A percentile compares a stretch with the other conserved stretches of the same genome.
Evolutionary conservation across 64 coral and sea anemone species (phyloP).

Genomic region (Pocillopora damicornis): DNA sequence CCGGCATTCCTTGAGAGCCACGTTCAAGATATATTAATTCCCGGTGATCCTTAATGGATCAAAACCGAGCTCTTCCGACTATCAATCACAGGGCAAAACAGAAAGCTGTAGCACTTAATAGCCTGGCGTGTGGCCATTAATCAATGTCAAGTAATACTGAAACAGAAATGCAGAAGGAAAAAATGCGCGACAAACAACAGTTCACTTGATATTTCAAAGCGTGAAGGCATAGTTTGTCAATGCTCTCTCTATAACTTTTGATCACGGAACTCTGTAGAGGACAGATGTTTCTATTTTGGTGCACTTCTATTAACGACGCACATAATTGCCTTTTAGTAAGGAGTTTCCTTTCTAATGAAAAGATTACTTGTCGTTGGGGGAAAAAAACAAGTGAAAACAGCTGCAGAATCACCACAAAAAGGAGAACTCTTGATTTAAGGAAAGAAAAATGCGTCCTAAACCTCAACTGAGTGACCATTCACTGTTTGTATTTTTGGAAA

Average conservation of each 20-base stretch:
- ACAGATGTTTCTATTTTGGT: neutral
- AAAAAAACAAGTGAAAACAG: neutral
- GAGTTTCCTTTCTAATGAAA: neutral
- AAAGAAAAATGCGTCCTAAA: no score
- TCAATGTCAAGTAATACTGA: neutral
- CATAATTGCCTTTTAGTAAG: neutral
- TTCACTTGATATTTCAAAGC: no score
- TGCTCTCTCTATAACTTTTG: neutral
- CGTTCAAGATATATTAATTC: neutral
- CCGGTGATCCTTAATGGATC: slow-evolving; percentile 3
- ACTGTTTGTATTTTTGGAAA: neutral
- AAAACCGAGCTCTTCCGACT: neutral
- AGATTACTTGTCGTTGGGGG: neutral
- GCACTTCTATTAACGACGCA: neutral
- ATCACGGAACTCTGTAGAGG: neutral
- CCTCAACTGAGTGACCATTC: neutral
- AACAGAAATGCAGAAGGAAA: neutral
- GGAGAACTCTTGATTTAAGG: no score
- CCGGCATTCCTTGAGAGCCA: no score
- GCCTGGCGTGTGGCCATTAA: neutral
- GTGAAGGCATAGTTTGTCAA: neutral
- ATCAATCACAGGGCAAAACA: neutral
- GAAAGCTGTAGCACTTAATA: neutral
- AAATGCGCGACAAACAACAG: no score
- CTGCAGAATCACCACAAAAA: no score